phyloP scores from a whole-genome alignment of 2,888 invertebrate species.

The Nymphalis urticae region DNA sequence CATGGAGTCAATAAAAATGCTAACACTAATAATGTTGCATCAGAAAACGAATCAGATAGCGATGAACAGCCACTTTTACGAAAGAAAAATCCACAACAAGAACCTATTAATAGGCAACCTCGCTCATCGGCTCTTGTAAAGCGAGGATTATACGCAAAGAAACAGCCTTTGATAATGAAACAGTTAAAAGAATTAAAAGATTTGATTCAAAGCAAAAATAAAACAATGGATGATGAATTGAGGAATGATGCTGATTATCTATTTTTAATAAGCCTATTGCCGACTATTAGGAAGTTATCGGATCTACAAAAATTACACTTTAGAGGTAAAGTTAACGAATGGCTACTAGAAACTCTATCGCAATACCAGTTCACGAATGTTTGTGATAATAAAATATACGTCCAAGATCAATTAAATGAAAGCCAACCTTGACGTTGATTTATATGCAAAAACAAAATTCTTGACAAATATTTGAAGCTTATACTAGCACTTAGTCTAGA shows the following conservation, averaged over 20 bases:
- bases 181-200: neutral
- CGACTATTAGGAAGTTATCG: slow-evolving; percentile 43
- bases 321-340: slow-evolving; percentile 46
- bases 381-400: slow-evolving; percentile 1
- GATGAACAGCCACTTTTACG: slow-evolving; percentile 19
- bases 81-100: neutral
- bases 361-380: slow-evolving; percentile 32
- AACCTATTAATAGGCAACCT: neutral
- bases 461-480: neutral
- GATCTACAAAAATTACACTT: slow-evolving; percentile 48
- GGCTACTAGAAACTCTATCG: slow-evolving; percentile 43
- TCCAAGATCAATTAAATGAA: slow-evolving; percentile 5
- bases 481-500: too few relatives aligned
- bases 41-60: slow-evolving; percentile 26
- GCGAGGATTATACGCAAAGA: neutral
- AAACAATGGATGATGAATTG: slow-evolving; percentile 20
- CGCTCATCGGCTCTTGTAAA: too few relatives aligned
- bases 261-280: slow-evolving; percentile 47
- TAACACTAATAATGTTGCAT: neutral
- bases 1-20: slow-evolving; percentile 1
- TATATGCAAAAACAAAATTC: neutral
- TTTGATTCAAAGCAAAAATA: neutral
- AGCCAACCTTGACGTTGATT: slow-evolving; percentile 3
- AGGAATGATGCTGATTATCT: slow-evolving; percentile 45
- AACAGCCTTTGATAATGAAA: neutral